phyloP scores from a whole-genome alignment of 2,113 vertebrate genomes.

The Bufo bufo region DNA sequence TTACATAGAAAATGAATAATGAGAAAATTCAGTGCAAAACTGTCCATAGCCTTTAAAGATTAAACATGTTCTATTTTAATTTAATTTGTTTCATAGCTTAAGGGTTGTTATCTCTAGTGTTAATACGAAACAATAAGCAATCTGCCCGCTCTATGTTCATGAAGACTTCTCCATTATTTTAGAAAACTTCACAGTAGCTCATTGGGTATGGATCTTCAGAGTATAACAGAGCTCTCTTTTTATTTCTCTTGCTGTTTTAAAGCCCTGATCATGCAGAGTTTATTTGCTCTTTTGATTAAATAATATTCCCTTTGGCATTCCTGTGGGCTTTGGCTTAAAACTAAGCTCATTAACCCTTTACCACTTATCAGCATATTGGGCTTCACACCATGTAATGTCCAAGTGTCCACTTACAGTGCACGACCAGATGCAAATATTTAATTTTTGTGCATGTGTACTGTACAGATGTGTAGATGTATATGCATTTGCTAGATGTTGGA shows the following conservation, averaged over 20 bases:
- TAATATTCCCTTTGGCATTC: constrained; percentile 55
- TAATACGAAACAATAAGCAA: neutral
- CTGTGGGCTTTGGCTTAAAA: constrained; percentile 46
- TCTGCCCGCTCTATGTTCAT: neutral
- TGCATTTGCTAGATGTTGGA: neutral
- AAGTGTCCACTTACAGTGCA: neutral
- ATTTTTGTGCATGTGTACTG: neutral
- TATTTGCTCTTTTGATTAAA: constrained; percentile 57
- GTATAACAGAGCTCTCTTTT: constrained; percentile 20
- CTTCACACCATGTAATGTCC: neutral
- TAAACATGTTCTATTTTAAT: neutral
- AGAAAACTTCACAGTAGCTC: constrained; percentile 28
- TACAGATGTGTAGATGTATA: neutral
- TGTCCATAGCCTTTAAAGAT: neutral
- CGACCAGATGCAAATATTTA: neutral
- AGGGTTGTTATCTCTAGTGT: neutral
- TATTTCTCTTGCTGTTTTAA: constrained; percentile 49
- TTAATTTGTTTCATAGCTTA: neutral
- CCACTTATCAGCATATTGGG: no score
- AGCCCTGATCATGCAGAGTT: constrained; percentile 38
- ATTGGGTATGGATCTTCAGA: constrained; percentile 35
- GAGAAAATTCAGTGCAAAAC: no score
- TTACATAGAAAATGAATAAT: no score
- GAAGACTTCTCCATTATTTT: neutral
- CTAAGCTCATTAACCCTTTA: constrained; percentile 37